Conservation (phyloP, 2,113 vertebrate genomes). For the Bucco capensis region DNA sequence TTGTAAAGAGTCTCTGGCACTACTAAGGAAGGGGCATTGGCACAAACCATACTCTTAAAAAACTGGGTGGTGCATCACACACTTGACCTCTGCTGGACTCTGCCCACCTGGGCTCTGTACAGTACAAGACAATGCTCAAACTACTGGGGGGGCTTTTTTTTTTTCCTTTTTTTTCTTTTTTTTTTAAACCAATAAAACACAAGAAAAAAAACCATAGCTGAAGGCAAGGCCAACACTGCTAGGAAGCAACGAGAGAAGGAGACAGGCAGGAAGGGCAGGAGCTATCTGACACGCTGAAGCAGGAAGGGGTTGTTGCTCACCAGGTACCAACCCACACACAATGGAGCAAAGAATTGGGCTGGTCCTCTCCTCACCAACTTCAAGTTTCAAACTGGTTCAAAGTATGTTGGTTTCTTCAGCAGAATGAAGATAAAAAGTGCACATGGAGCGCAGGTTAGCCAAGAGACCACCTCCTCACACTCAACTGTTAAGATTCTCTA, state of each 20-base stretch:
- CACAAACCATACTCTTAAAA: conserved; percentile 68
- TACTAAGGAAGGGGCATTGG: conserved; percentile 68
- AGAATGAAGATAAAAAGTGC: conserved; percentile 53
- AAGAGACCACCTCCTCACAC: not conserved
- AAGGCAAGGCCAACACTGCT: conserved; percentile 49
- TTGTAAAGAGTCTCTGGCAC: conserved; percentile 74
- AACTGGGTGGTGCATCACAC: conserved; percentile 56
- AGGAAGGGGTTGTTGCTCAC: conserved; percentile 33
- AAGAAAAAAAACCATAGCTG: conserved; percentile 37
- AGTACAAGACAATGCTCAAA: conserved; percentile 52
- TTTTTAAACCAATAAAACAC: conserved; percentile 18
- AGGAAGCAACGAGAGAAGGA: conserved; percentile 45
- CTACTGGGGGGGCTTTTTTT: not conserved
- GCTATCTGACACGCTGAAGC: conserved; percentile 22
- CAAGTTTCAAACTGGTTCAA: conserved; percentile 6
- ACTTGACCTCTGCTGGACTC: conserved; percentile 70
- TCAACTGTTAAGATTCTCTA: not conserved
- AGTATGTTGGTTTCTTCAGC: conserved; percentile 21
- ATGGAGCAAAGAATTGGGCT: conserved; percentile 12
- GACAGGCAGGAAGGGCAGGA: conserved; percentile 5
- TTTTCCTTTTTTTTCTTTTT: not conserved
- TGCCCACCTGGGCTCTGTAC: conserved; percentile 59
- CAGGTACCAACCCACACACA: not conserved
- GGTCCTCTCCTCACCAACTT: conserved; percentile 41
- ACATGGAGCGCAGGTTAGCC: conserved; percentile 27